These are phyloP conservation scores for Tetropium fuscum DNA, from an alignment of 2,888 invertebrate species.

Conservation along the genomic window DNA sequence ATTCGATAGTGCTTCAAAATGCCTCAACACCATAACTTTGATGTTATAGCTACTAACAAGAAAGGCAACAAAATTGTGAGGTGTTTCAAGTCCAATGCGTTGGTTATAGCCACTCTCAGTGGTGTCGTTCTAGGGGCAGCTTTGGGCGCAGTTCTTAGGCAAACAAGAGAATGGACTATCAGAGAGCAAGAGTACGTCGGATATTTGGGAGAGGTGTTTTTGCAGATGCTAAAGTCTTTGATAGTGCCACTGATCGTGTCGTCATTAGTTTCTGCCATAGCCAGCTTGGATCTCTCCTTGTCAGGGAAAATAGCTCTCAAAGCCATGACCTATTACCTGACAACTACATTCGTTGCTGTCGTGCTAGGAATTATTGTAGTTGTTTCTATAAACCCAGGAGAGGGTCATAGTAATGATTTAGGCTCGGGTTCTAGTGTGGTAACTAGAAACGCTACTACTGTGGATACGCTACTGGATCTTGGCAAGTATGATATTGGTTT, in stretches of 20 bases:
- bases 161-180: constrained; percentile 64
- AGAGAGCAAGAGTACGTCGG: constrained; percentile 77
- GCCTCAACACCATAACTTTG: constrained; percentile 2
- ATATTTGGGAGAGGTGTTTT: constrained; percentile 74
- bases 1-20: neutral
- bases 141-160: constrained; percentile 67
- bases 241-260: constrained; percentile 79
- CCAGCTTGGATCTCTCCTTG: constrained; percentile 74
- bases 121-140: constrained; percentile 70
- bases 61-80: constrained; percentile 44
- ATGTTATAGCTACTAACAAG: neutral
- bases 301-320: constrained; percentile 75
- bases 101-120: constrained; percentile 70
- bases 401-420: constrained; percentile 32
- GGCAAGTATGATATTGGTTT: constrained; percentile 21
- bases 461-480: constrained; percentile 15
- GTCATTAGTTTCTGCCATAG: constrained; percentile 76
- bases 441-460: neutral
- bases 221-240: constrained; percentile 79
- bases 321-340: constrained; percentile 77
- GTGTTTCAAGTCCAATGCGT: constrained; percentile 64
- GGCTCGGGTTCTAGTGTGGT: neutral
- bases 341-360: constrained; percentile 77
- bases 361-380: constrained; percentile 79
- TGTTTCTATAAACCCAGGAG: constrained; percentile 73